Evolutionary conservation across 2,113 vertebrate genomes (phyloP), one percentile per base, ranked within the genome.

Genomic region (Ceuthmochares aereus): DNA sequence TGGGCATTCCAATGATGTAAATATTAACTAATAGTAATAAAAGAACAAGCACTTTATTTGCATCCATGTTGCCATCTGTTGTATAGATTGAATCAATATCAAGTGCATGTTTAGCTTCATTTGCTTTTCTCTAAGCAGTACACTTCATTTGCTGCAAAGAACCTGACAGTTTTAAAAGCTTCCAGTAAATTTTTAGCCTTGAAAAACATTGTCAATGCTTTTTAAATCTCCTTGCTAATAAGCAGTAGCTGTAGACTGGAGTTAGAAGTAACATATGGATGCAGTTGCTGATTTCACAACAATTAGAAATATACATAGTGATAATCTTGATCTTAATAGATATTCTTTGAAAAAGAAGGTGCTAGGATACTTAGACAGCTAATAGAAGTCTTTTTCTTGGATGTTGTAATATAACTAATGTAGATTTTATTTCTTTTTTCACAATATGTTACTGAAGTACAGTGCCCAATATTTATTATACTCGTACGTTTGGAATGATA

Each of bases 1-100:
- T 93, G 87, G 37, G 63, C 51, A 83, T 95, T 91, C 23, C 84
- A 96, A 54, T 77, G 89, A 91, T 96, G 87, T 94, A 96, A 96
- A 94, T 96, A 96, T 96, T 96, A 96, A 95, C 81, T 94, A 95
- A 77, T 91, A 96, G 79, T 87, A 96, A 93, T 94, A 91, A 93
- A 93, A 93, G 54, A 81, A 87, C 54, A 73, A 82, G 63, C 66
- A 77, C 63, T 95, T 96, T 93, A 91, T 96, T 95, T 97, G 70
- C 93, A 96, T 96, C 90, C 55, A 62, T 87, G 37, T 94, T 96
- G 55, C 94, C 90, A 93, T 95, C 91, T 97, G 95, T 89, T 96
- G 59, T 76, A 75, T 87, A 59, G 78, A 84, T 42, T 89, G 90
- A 93, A 83, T 85, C 87, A 80, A 42, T 79, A 94, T 55, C 47